Percentiles rank a stretch among this genome's conserved stretches.
These are phyloP conservation scores for Oxystoma pomonae DNA, from an alignment of 2,888 invertebrate genomes.

Conservation along the genomic window DNA sequence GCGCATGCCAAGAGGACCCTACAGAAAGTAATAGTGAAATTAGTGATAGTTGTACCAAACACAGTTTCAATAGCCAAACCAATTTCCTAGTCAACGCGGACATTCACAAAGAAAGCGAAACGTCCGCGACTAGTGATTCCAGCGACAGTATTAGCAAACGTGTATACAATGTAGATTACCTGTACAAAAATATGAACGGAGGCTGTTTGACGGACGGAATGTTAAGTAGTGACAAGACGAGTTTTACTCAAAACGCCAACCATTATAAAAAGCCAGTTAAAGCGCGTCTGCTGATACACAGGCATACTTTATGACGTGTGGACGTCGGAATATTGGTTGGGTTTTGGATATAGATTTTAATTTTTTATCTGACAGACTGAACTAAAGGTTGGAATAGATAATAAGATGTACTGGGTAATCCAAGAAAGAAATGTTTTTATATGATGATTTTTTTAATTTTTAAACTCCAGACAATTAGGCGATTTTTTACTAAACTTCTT, in stretches of 20 bases:
- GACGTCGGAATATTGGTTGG: neutral
- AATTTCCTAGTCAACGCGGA: conserved; percentile 34
- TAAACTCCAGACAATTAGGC: too few relatives aligned
- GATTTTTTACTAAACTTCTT: too few relatives aligned
- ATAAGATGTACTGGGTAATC: too few relatives aligned
- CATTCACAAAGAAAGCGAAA: conserved; percentile 30
- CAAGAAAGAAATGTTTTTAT: too few relatives aligned
- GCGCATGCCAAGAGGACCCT: neutral
- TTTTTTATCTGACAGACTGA: neutral
- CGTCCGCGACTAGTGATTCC: conserved; percentile 18
- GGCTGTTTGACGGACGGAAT: conserved; percentile 21
- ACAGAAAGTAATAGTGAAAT: conserved; percentile 1
- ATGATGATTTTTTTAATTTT: too few relatives aligned
- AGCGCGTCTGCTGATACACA: conserved; percentile 44
- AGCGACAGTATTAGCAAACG: conserved; percentile 30
- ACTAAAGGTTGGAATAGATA: too few relatives aligned
- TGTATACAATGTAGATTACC: conserved; percentile 28
- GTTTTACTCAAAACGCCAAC: conserved; percentile 33
- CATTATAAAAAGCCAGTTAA: conserved; percentile 40
- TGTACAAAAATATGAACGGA: conserved; percentile 28
- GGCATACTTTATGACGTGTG: conserved; percentile 47
- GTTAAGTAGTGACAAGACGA: conserved; percentile 29
- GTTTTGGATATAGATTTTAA: neutral
- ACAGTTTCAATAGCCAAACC: conserved; percentile 18
- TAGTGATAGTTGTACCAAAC: conserved; percentile 8